Conservation (phyloP, 2,113 vertebrate species). For the Peucedramus taeniatus region DNA sequence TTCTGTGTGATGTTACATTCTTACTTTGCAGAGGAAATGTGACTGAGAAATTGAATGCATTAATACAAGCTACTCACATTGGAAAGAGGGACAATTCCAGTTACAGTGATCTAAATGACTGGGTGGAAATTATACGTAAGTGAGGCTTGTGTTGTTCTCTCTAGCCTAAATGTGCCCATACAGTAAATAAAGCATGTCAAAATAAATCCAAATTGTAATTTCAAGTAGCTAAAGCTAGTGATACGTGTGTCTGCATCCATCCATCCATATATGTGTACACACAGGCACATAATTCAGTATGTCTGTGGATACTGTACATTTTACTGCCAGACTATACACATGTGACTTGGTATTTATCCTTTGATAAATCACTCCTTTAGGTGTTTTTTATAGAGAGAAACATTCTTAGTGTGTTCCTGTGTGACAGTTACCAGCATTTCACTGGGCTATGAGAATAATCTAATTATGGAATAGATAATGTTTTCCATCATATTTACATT, state of each 20-base stretch:
- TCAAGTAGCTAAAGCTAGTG: not conserved
- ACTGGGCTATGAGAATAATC: not conserved
- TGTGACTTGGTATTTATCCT: not conserved
- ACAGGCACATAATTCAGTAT: accelerated
- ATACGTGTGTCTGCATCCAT: not conserved
- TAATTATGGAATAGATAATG: not conserved
- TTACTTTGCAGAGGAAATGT: slow-evolving; percentile 75
- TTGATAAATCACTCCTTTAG: not conserved
- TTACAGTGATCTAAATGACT: slow-evolving; percentile 67
- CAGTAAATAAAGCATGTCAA: not conserved
- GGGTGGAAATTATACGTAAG: slow-evolving; percentile 86
- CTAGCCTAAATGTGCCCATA: not conserved
- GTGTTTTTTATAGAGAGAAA: not conserved
- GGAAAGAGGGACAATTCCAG: slow-evolving; percentile 80
- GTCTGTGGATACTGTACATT: not conserved
- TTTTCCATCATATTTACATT: not conserved
- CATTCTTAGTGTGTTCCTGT: not conserved
- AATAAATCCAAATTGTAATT: not conserved
- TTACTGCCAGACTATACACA: not conserved
- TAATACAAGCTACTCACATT: slow-evolving; percentile 77
- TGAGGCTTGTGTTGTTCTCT: not conserved
- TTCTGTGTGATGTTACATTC: not conserved
- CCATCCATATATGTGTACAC: no score
- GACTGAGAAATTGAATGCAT: slow-evolving; percentile 57
- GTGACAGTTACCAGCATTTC: not conserved